Evolutionary conservation across 2,113 vertebrate species (phyloP).

Genomic region (Sebastes schlegelii): DNA sequence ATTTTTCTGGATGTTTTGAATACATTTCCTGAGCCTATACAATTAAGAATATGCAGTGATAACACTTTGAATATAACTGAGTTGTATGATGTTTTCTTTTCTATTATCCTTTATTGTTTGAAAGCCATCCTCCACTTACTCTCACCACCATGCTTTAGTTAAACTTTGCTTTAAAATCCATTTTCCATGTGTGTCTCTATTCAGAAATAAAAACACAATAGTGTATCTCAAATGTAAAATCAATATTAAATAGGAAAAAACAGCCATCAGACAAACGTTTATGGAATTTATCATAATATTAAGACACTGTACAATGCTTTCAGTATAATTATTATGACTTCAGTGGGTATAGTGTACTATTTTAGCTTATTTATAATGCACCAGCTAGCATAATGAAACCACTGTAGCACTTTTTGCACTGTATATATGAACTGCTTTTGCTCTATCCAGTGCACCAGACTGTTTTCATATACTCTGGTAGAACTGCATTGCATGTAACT

Average conservation of each 20-base stretch:
- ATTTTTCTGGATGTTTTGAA: slow-evolving; percentile 41
- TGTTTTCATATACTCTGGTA: slow-evolving; percentile 63
- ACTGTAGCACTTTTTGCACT: slow-evolving; percentile 81
- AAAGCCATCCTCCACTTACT: slow-evolving; percentile 14
- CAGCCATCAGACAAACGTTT: slow-evolving; percentile 61
- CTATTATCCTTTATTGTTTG: slow-evolving; percentile 40
- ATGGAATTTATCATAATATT: slow-evolving; percentile 55
- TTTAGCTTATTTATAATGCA: slow-evolving; percentile 81
- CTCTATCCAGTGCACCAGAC: slow-evolving; percentile 56
- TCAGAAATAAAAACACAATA: slow-evolving; percentile 7
- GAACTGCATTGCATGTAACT: slow-evolving; percentile 69
- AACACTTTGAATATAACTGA: slow-evolving; percentile 61
- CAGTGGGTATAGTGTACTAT: slow-evolving; percentile 60
- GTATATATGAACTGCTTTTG: slow-evolving; percentile 76
- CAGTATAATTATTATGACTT: slow-evolving; percentile 54
- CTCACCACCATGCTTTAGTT: slow-evolving; percentile 19
- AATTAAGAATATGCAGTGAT: slow-evolving; percentile 56
- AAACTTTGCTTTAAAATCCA: slow-evolving; percentile 27
- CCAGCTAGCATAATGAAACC: slow-evolving; percentile 74
- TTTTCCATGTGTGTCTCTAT: slow-evolving; percentile 23
- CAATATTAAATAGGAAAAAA: slow-evolving; percentile 61
- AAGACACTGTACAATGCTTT: slow-evolving; percentile 64
- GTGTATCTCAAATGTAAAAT: slow-evolving; percentile 51
- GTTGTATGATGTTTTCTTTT: slow-evolving; percentile 45
- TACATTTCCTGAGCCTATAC: slow-evolving; percentile 27